Evolutionary conservation across 1,140 invertebrate genomes (phyloP).

Genomic region (Zeugodacus cucurbitae): DNA sequence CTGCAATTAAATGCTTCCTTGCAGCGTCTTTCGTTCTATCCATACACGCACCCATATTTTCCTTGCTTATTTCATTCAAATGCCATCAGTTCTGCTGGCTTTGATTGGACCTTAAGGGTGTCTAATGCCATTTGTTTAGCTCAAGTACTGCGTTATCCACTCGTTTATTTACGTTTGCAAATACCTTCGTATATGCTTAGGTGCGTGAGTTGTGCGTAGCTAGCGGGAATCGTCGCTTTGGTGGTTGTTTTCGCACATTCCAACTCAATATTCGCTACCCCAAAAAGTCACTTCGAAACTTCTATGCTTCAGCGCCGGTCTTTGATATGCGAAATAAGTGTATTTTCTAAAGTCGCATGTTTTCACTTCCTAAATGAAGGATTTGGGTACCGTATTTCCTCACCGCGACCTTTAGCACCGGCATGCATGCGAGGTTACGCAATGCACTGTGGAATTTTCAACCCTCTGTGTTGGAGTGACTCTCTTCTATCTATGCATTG

Average conservation of each 20-base stretch:
- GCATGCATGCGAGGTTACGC: neutral
- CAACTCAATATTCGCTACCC: slow-evolving; percentile 7
- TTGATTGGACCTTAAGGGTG: slow-evolving; percentile 29
- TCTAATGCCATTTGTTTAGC: neutral
- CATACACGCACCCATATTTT: neutral
- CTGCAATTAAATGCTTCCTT: slow-evolving; percentile 26
- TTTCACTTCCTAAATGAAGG: neutral
- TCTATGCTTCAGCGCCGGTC: neutral
- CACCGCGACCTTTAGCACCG: neutral
- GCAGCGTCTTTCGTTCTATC: neutral
- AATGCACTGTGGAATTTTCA: neutral
- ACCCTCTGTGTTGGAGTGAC: neutral
- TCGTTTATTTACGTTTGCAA: neutral
- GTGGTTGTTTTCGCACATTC: slow-evolving; percentile 16
- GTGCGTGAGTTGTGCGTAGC: neutral
- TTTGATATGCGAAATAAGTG: neutral
- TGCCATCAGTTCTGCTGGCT: slow-evolving; percentile 17
- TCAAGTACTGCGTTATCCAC: slow-evolving; percentile 8
- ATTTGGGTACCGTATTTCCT: neutral
- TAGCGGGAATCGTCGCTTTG: neutral
- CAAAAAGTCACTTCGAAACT: neutral
- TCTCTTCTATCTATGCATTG: neutral
- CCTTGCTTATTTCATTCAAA: slow-evolving; percentile 9
- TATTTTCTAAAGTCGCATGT: neutral
- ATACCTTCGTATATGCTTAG: neutral